Evolutionary conservation across 2,797 vertebrate genomes (phyloP).

Genomic region (Amblyopsis hoosieri): DNA sequence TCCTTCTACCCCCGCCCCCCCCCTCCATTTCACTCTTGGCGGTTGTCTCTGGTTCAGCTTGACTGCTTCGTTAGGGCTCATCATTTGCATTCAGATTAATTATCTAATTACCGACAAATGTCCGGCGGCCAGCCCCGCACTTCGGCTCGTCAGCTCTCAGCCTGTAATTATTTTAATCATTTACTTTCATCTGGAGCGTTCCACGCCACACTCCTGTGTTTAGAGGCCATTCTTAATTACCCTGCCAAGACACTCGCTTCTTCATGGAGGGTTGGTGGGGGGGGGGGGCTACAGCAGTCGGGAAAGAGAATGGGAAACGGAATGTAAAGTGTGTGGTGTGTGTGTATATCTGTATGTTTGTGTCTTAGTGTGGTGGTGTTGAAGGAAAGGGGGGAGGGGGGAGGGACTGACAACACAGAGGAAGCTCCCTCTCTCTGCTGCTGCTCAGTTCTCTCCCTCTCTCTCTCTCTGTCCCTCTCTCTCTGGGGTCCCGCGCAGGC

Average conservation of each 20-base stretch:
- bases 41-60: conserved; percentile 95
- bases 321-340: neutral
- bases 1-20: conserved; percentile 31
- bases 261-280: conserved; percentile 58
- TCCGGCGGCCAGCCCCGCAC: conserved; percentile 97
- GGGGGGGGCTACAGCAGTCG: conserved; percentile 39
- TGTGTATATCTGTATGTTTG: conserved; percentile 22
- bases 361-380: neutral
- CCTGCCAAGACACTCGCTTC: conserved; percentile 86
- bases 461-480: conserved; percentile 13
- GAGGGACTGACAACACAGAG: conserved; percentile 74
- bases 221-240: conserved; percentile 99
- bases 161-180: conserved; percentile 99
- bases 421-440: conserved; percentile 73
- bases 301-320: conserved; percentile 37
- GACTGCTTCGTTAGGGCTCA: conserved; percentile 99
- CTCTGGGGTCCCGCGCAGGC: too few species aligned
- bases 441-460: conserved; percentile 58
- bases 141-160: conserved; percentile 98
- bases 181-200: conserved; percentile 99
- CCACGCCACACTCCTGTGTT: conserved; percentile 95
- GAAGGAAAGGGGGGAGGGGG: neutral
- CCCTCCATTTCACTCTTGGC: conserved; percentile 83
- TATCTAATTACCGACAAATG: conserved; percentile 99
- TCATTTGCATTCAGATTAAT: conserved; percentile 99